Evolutionary conservation across 53 echinoderm and acorn worm genomes (phyloP), one percentile per base, ranked within the genome.

Genomic region (Glandiceps talaboti): DNA sequence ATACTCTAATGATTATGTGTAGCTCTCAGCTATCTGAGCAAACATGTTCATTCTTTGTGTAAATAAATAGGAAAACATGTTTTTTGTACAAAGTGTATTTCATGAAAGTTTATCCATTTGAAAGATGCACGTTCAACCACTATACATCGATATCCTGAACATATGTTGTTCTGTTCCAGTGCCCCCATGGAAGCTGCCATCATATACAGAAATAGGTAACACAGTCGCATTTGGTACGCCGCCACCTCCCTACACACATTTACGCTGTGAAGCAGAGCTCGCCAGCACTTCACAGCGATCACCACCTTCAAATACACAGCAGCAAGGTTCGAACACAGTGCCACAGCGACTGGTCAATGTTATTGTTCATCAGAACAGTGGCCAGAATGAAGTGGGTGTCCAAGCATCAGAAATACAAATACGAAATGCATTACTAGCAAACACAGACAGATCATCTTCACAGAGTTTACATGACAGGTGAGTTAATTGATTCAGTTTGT

Each of bases 121-220:
- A n/a, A n/a, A n/a, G n/a, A n/a, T n/a, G n/a, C n/a, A n/a, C n/a
- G n/a, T n/a, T n/a, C n/a, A n/a, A n/a, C n/a, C n/a, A n/a, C n/a
- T n/a, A n/a, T n/a, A n/a, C n/a, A n/a, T n/a, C n/a, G n/a, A n/a
- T n/a, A n/a, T n/a, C n/a, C n/a, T n/a, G n/a, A n/a, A n/a, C n/a
- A n/a, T n/a, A n/a, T n/a, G n/a, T n/a, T n/a, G n/a, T n/a, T n/a
- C n/a, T n/a, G 64, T 29, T 80, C 32, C 92, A 96, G 96, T 99
- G 85, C 99, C 99, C 29, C 99, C 99, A 26, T 93, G 93, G 74
- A 99, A 99, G 81, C 82, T 99, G 84, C 99, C 93, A 75, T 84
- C 93, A 0, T 93, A 93, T 85, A 84, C 99, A 14, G 99, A 99
- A 83, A 93, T 99, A 26, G 99, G 99, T 25, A 92, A 99, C 77